Base-by-base conservation (phyloP, 64 coral and sea anemone species). In the Anthopleura sola region DNA sequence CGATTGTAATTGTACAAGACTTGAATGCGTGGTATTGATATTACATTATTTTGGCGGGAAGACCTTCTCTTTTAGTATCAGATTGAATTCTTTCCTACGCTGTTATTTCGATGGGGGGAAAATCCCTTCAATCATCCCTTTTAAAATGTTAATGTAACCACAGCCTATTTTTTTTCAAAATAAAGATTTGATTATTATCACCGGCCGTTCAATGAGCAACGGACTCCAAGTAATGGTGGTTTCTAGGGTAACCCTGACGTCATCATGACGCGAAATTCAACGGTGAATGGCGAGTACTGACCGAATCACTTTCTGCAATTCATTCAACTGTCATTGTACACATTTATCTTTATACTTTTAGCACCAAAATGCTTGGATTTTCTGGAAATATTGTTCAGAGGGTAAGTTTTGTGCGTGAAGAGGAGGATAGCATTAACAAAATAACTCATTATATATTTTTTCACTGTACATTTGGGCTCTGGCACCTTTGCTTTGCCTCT, bases 271-370 rank as follows among this genome's bases (percentile, higher is more conserved):
- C 89, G 83, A 76, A 80, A 86, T 50, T 80, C 57, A 84, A 17
- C 83, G 82, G 23, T 91, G 89, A 91, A 81, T 91, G 89, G 89
- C 89, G 89, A 90, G 83, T 84, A 66, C 57, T 57, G 39, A 13
- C 66, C 66, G 80, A 85, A 60, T 85, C 89, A 85, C 83, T 57
- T 60, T 48, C 50, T 79, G 55, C 82, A 85, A 53, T 53, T 53
- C 13, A 75, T 71, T 71, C 75, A 76, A 71, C 89, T 74, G 82
- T 79, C 76, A 79, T 44, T 28, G 76, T 48, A 48, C 76, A 36
- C 66, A 71, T 36, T 32, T 71, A 32, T 71, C 29, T 32, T 36
- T 15, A 33, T 26, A 62, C 23, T 62, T 62, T 62, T 62, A 62
- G 58, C 58, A 62, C 7, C n/a, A 71, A 71, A 71, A 71, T 71